Conservation (phyloP, 35 echinoderm and acorn worm species). For the Strongylocentrotus purpuratus region DNA sequence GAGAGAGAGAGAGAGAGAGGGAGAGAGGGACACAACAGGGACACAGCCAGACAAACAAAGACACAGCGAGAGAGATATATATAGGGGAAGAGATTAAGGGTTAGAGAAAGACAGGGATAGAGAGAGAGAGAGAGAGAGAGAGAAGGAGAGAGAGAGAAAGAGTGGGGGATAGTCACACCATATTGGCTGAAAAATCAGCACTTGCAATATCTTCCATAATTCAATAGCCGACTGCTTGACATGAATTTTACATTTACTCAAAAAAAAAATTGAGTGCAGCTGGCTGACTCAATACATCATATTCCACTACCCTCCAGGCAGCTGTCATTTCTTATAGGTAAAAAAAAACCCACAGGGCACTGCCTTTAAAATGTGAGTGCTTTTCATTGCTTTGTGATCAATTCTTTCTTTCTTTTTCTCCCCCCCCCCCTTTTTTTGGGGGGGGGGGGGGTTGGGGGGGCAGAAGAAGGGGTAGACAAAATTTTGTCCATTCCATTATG, state of each 20-base stretch:
- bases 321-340: background rate
- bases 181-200: background rate
- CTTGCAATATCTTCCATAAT: background rate
- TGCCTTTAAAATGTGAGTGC: too few relatives aligned
- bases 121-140: background rate
- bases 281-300: background rate
- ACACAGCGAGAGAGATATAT: background rate
- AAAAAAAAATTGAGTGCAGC: background rate
- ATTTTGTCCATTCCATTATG: too few relatives aligned
- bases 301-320: background rate
- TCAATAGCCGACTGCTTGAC: background rate
- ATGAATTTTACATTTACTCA: background rate
- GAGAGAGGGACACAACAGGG: too few relatives aligned
- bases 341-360: too few relatives aligned
- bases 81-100: background rate
- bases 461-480: too few relatives aligned
- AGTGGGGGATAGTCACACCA: background rate
- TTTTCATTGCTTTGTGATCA: too few relatives aligned
- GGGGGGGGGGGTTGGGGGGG: slow-evolving; percentile 4
- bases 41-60: background rate
- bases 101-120: background rate
- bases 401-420: too few relatives aligned
- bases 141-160: background rate
- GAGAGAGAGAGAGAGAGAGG: background rate
- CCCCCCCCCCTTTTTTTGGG: too few relatives aligned